Base-by-base conservation (phyloP, 2,888 invertebrate species). In the Eupithecia subfuscata region DNA sequence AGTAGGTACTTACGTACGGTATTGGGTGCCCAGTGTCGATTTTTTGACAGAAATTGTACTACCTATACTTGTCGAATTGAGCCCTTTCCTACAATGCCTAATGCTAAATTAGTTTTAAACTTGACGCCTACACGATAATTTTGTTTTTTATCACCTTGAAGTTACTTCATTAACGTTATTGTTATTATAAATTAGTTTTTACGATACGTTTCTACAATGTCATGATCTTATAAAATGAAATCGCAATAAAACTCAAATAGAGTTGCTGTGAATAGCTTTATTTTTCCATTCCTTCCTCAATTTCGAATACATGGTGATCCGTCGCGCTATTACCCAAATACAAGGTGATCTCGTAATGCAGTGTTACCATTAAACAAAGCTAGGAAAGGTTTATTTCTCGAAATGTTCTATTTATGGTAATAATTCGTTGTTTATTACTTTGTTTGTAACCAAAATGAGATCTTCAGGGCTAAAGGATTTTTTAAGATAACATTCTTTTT, bases 341-440 rank as follows among this genome's bases (percentile, higher is more conserved):
- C 79, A 75, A 75, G 22, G 74, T 78, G 80, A 80, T 79, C 78
- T 76, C 63, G 71, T 80, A 81, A 82, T 68, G 71, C 83, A 69
- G 45, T 64, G 48, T 60, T 70, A 69, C 75, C 86, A 79, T 84
- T 83, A 82, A 71, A 77, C 56, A 78, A 78, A 84, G 81, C 83
- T 73, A 70, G 73, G 77, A 78, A 76, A 79, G 79, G 82, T 84
- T 81, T 82, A 82, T 83, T 75, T 82, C 76, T 75, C 75, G 68
- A 69, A 72, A 75, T 80, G 81, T 74, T 73, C 56, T 65, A 79
- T 78, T 87, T 85, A 86, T 85, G 85, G 74, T 83, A 84, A 86
- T 84, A 48, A 77, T 70, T 63, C 64, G 73, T 71, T 77, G 67
- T 82, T 83, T 81, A 82, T 82, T 81, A 77, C 82, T 81, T 79